Evolutionary conservation across 2,113 vertebrate genomes (phyloP).

Genomic region (Calidris pygmaea): DNA sequence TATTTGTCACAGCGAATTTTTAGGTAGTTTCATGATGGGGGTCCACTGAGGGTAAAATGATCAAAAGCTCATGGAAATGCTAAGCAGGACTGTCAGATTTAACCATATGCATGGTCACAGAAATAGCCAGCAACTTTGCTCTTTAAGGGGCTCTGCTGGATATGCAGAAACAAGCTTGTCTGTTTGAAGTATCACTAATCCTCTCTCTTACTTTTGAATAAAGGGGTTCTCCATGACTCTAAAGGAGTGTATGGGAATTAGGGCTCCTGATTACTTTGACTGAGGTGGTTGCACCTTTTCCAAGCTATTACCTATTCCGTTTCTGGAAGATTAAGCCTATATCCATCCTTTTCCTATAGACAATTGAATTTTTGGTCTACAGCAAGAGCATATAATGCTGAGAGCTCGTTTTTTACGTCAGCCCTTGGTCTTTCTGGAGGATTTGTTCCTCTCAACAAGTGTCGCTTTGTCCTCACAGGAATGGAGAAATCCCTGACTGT

Average conservation of each 20-base stretch:
- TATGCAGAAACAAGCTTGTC: not conserved
- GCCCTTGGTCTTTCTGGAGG: not conserved
- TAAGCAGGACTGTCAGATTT: not conserved
- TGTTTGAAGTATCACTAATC: not conserved
- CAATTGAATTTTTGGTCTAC: not conserved
- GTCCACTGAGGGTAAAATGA: not conserved
- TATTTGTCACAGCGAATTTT: not conserved
- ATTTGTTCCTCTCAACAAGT: not conserved
- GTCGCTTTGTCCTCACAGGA: not conserved
- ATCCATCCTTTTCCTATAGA: not conserved
- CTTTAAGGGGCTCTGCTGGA: not conserved
- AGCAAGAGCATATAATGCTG: not conserved
- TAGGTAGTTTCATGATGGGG: not conserved
- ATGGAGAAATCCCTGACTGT: fast-evolving
- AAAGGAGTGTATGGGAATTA: not conserved
- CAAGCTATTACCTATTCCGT: not conserved
- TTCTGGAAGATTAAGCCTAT: not conserved
- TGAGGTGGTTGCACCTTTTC: not conserved
- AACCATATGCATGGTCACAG: not conserved
- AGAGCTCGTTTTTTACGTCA: not conserved
- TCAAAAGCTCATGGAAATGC: not conserved
- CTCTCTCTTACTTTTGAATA: not conserved
- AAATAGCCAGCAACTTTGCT: not conserved
- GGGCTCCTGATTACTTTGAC: not conserved
- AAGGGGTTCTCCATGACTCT: not conserved